Evolutionary conservation across 2,797 vertebrate genomes (phyloP).

Genomic region (Morelia viridis): DNA sequence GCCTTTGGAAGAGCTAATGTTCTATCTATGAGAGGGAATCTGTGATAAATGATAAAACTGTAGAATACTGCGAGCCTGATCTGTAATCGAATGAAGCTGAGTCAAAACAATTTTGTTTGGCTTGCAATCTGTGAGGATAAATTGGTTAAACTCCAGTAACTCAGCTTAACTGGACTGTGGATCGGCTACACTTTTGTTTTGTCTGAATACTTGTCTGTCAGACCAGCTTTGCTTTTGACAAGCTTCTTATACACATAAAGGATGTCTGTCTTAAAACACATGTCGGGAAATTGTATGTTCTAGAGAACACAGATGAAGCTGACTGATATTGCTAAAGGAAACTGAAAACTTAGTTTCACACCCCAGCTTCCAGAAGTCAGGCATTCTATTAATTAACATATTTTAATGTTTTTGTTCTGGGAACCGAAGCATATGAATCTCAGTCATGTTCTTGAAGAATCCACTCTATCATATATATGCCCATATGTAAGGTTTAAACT

Average conservation of each 20-base stretch:
- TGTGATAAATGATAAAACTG: slow-evolving; percentile 2
- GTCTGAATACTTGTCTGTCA: slow-evolving; percentile 15
- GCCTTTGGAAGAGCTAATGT: neutral
- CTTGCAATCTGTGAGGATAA: neutral
- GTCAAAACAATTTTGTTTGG: slow-evolving; percentile 1
- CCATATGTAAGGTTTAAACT: neutral
- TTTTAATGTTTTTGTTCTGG: neutral
- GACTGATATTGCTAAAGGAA: neutral
- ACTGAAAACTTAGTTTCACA: neutral
- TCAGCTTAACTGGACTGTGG: slow-evolving; percentile 5
- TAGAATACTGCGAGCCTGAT: neutral
- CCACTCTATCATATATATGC: neutral
- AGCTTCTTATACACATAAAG: neutral
- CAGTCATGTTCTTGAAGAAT: slow-evolving; percentile 2
- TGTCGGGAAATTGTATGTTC: neutral
- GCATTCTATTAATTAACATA: neutral
- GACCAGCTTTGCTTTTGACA: slow-evolving; percentile 5
- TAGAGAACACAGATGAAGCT: neutral
- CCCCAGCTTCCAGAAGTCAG: neutral
- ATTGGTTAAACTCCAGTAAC: neutral
- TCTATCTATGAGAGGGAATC: neutral
- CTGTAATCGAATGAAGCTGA: neutral
- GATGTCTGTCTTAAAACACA: slow-evolving; percentile 12
- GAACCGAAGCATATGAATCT: neutral
- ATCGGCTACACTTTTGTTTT: slow-evolving; percentile 22